Evolutionary conservation across 2,113 vertebrate genomes (phyloP), one percentile per base, ranked within the genome.

Genomic region (Sprattus sprattus): DNA sequence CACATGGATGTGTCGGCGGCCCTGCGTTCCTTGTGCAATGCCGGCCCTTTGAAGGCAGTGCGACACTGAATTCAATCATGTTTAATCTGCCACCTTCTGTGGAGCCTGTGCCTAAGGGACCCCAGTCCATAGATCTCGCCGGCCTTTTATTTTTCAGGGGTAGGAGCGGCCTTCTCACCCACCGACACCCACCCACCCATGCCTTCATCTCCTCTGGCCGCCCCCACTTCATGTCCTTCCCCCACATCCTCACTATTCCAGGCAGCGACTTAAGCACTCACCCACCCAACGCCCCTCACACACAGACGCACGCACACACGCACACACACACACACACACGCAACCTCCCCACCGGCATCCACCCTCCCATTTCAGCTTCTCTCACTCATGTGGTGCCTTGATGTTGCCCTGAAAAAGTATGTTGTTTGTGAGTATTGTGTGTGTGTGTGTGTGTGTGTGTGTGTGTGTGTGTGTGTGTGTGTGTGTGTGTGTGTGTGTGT

Each of bases 21-120:
- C 47, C 78, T 71, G 82, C 45, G 9, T 49, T 82, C 85, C 88
- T 90, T 89, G 85, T 60, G 83, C 81, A 44, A 86, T 45, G 5
- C 32, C 0, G 39, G 84, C 82, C 84, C 86, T 92, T 92, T 92
- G 89, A 93, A 91, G 88, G 82, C 54, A 83, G 82, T 85, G 83
- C 45, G 67, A 88, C 80, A 88, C 83, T 86, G 84, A 88, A 88
- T 89, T 91, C 87, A 92, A 87, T 93, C 88, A 84, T 60, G 45
- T 90, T 91, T 92, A 87, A 88, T 92, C 84, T 88, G 54, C 45
- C 78, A 86, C 71, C 86, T 45, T 88, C 85, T 84, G 67, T 49
- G 64, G 83, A 45, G 57, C 75, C 39, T 57, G 28, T 18, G 32
- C 87, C 82, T 45, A 44, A 60, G 84, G 84, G 87, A 89, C 82